Evolutionary conservation across 1,140 invertebrate genomes (phyloP).

Genomic region (Amyelois transitella): DNA sequence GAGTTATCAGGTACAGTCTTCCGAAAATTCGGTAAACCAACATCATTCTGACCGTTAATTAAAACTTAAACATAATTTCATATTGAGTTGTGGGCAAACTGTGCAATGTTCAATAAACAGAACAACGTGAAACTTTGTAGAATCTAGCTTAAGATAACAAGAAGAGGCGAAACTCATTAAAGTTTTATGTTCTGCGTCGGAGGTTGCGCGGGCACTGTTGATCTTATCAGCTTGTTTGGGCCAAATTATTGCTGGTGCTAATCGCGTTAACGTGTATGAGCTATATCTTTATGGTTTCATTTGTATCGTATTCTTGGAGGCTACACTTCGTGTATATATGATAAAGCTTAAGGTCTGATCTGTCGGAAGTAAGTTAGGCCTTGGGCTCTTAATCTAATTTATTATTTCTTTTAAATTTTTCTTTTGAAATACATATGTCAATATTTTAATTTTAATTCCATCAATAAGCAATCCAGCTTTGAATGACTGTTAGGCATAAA

Average conservation of each 20-base stretch:
- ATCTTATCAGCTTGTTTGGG: slow-evolving; percentile 25
- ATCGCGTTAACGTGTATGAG: background rate
- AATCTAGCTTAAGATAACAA: slow-evolving; percentile 52
- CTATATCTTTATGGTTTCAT: background rate
- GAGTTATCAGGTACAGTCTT: no score
- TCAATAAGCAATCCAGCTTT: no score
- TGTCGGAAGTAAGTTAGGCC: no score
- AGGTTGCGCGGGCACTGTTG: slow-evolving; percentile 23
- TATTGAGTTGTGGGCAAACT: slow-evolving; percentile 32
- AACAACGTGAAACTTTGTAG: slow-evolving; percentile 34
- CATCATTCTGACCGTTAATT: slow-evolving; percentile 34
- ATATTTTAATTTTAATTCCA: no score
- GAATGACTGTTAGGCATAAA: no score
- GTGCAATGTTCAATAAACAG: slow-evolving; percentile 43
- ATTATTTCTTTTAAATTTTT: no score
- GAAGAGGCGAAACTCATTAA: slow-evolving; percentile 59
- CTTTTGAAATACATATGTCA: no score
- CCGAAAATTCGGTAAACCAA: slow-evolving; percentile 7
- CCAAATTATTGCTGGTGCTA: slow-evolving; percentile 21
- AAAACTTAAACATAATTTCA: slow-evolving; percentile 39
- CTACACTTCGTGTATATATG: no score
- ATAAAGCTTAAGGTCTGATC: no score
- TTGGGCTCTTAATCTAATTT: no score
- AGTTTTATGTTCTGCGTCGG: slow-evolving; percentile 46
- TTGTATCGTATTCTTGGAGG: no score